Base-by-base conservation (phyloP, 1,140 invertebrate species). In the Lutraria rhynchaena region DNA sequence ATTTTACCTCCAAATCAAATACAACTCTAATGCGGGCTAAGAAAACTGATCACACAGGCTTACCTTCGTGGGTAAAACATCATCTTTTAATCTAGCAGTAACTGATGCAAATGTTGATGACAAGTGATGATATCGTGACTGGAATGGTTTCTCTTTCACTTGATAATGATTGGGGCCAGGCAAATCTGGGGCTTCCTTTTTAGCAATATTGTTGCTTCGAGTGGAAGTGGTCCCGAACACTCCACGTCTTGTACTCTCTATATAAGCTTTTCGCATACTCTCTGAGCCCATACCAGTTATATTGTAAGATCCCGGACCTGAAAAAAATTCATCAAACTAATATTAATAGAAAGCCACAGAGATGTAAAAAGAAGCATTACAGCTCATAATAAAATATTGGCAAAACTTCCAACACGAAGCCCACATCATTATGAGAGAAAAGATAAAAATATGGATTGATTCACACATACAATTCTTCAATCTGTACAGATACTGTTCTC, bases 291-390 rank as follows among this genome's bases (percentile, higher is more conserved):
- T 86, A 29, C 92, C 92, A 58, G 85, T 76, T n/a, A 90, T 86
- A 83, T 90, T 92, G 77, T 93, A 93, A 3, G 90, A 81, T 17
- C 90, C 92, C 19, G 92, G 92, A 76, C 92, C 92, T 90, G 80
- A 41, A 83, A 80, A 9, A 55, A 55, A 27, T 5, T 11, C 19
- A 49, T n/a, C n/a, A n/a, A n/a, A n/a, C n/a, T n/a, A n/a, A n/a
- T n/a, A n/a, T n/a, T n/a, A n/a, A n/a, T n/a, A n/a, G n/a, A n/a
- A n/a, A n/a, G n/a, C n/a, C n/a, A n/a, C n/a, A n/a, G n/a, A n/a
- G n/a, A n/a, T n/a, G n/a, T n/a, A n/a, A n/a, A n/a, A n/a, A n/a
- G n/a, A n/a, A n/a, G n/a, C n/a, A n/a, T n/a, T n/a, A n/a, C n/a
- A n/a, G n/a, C n/a, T n/a, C n/a, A n/a, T n/a, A n/a, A n/a, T n/a